These are phyloP conservation scores for Percina caprodes DNA, from an alignment of 2,113 vertebrate species.

Conservation along the genomic window DNA sequence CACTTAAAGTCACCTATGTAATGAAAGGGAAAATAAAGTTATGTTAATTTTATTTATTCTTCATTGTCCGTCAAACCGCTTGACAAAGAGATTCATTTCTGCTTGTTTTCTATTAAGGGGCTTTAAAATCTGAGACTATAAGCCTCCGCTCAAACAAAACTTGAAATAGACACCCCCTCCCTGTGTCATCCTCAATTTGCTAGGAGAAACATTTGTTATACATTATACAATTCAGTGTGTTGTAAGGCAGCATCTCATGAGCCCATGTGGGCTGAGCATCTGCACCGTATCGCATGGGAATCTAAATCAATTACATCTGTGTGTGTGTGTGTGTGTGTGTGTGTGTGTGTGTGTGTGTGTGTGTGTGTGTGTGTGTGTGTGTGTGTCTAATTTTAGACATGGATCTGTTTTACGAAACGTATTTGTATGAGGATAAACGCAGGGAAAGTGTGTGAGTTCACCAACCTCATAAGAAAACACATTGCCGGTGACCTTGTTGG, in stretches of 20 bases:
- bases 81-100: neutral
- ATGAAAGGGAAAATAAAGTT: neutral
- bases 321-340: neutral
- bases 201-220: neutral
- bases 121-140: no score
- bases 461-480: conserved; percentile 94
- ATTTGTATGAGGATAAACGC: neutral
- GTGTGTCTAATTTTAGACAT: conserved; percentile 21
- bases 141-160: no score
- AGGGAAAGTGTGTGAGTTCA: conserved; percentile 4
- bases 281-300: neutral
- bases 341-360: neutral
- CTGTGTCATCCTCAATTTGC: neutral
- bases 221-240: neutral
- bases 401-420: neutral
- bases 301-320: conserved; percentile 20
- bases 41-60: neutral
- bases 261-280: conserved; percentile 23
- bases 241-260: conserved; percentile 8
- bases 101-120: neutral
- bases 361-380: neutral
- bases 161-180: no score
- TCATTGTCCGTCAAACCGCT: neutral
- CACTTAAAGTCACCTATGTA: neutral
- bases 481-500: conserved; percentile 93